Conservation (phyloP, 2,113 vertebrate genomes). For the Anolis carolinensis region DNA sequence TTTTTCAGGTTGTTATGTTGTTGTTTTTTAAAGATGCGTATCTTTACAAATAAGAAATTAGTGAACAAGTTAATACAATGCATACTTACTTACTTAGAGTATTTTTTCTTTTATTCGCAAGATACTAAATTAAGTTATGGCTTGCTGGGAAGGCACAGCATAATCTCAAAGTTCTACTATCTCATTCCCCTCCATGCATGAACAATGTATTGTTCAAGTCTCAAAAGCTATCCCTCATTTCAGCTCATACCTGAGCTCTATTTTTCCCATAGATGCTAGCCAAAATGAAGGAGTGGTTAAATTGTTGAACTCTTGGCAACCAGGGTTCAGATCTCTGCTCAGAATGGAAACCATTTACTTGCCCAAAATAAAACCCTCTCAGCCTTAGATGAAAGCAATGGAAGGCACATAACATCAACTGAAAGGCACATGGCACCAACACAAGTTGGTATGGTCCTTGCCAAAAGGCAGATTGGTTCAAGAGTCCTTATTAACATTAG, state of each 20-base stretch:
- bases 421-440: too few relatives aligned
- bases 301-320: too few relatives aligned
- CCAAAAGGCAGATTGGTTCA: too few relatives aligned
- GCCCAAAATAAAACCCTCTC: too few relatives aligned
- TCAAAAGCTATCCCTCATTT: rapidly evolving
- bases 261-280: neutral
- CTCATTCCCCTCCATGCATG: neutral
- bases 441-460: too few relatives aligned
- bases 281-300: too few relatives aligned
- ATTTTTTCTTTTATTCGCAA: neutral
- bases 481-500: too few relatives aligned
- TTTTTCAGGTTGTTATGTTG: neutral
- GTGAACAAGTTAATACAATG: neutral
- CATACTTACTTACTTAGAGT: neutral
- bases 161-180: neutral
- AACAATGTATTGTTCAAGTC: neutral
- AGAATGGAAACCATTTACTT: too few relatives aligned
- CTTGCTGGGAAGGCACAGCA: neutral
- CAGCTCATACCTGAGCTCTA: constrained; percentile 8
- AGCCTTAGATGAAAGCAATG: too few relatives aligned
- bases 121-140: neutral
- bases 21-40: neutral
- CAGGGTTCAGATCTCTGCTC: too few relatives aligned
- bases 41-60: neutral
- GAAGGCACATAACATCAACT: too few relatives aligned